Conservation (phyloP, 1,140 invertebrate genomes). For the Drosophila equinoxialis region DNA sequence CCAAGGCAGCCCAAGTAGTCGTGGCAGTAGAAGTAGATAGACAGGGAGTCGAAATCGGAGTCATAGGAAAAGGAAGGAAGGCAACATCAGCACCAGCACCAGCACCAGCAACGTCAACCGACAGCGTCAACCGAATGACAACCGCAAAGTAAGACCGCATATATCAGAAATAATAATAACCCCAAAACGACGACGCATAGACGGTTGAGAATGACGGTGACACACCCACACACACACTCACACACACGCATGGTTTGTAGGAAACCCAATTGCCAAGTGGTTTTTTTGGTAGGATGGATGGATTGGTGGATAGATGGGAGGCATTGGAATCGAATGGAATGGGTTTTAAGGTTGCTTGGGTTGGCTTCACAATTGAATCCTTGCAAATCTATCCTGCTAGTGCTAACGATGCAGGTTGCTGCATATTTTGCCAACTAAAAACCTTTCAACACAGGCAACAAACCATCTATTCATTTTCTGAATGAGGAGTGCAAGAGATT, state of each 20-base stretch:
- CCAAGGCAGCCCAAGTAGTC: slow-evolving; percentile 11
- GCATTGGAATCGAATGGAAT: not conserved
- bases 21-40: slow-evolving; percentile 5
- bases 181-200: slow-evolving; percentile 1
- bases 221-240: too few relatives aligned
- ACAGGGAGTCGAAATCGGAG: slow-evolving; percentile 52
- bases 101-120: not conserved
- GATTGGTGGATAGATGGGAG: too few relatives aligned
- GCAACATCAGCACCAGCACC: not conserved
- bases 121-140: slow-evolving; percentile 59
- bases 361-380: slow-evolving; percentile 72
- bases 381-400: slow-evolving; percentile 69
- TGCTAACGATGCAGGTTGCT: slow-evolving; percentile 70
- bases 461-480: not conserved
- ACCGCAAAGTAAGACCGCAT: slow-evolving; percentile 80
- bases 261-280: slow-evolving; percentile 43
- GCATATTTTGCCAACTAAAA: slow-evolving; percentile 75
- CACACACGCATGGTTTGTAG: not conserved
- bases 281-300: not conserved
- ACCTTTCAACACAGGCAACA: slow-evolving; percentile 23
- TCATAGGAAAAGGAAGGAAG: slow-evolving; percentile 46
- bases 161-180: slow-evolving; percentile 81
- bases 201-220: slow-evolving; percentile 21
- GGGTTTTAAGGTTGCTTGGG: slow-evolving; percentile 12
- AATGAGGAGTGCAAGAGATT: too few relatives aligned